Base-by-base conservation (phyloP, 1,140 invertebrate species). In the Proctacanthus coquilletti region DNA sequence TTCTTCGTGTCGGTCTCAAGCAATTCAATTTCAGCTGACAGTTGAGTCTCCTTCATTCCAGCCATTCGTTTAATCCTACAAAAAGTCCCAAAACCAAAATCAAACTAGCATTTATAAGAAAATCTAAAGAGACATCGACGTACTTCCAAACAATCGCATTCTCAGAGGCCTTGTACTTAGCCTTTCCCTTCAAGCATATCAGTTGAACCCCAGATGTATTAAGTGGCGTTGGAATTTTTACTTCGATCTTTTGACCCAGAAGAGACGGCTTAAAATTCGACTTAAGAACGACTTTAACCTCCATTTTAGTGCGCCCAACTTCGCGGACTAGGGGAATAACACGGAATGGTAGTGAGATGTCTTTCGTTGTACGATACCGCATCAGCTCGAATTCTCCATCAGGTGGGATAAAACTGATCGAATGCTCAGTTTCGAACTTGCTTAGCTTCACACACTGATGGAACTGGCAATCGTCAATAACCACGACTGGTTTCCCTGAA, bases 141-240 rank as follows among this genome's bases (percentile, higher is more conserved):
- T 63, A 88, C 77, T 98, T 98, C 96, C 96, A 99, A 19, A 98
- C 94, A 53, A 99, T 99, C 18, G 95, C 95, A 64, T 99, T 99
- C 63, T 99, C 96, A 1, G 93, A 96, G 5, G 96, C 88, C 65
- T 99, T 99, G 60, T 99, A 99, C 56, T 99, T 99, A 2, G 96
- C 96, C 59, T 98, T 98, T 5, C 96, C 96, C 62, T 99, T 99
- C 53, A 98, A 77, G 51, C 95, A 98, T 52, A 99, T 97, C 34
- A 99, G 71, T 53, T 98, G 95, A 5, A 98, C 95, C 5, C 95
- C 95, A 36, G 92, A 95, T 0, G 96, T 99, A 60, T 99, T 99
- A 11, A 98, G 67, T 2, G 96, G 96, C 0, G 95, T 99, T 11
- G 96, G 96, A 47, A 99, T 98, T 59, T 95, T 88, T 3, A 95